Conservation (phyloP, 2,797 vertebrate genomes). For the Aotus griseimembra region DNA sequence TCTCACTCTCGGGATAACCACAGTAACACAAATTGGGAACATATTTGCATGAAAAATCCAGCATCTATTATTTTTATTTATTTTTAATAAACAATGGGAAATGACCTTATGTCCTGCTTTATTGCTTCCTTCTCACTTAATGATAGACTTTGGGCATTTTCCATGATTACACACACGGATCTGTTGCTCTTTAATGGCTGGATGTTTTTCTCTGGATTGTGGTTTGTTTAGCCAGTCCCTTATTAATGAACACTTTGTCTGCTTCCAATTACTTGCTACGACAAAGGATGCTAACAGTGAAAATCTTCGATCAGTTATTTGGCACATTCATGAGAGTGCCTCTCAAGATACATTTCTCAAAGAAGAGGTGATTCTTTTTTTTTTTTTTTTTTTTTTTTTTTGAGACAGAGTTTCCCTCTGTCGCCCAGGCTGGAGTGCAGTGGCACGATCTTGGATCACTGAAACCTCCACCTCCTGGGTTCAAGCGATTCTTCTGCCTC, state of each 20-base stretch:
- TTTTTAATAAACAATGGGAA: not conserved
- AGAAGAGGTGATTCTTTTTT: not conserved
- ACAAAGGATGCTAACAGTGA: not conserved
- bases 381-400: too few relatives aligned
- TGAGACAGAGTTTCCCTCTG: too few relatives aligned
- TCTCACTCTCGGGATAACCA: too few relatives aligned
- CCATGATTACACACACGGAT: not conserved
- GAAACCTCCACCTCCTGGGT: too few relatives aligned
- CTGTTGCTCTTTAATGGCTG: not conserved
- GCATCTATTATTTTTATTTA: not conserved
- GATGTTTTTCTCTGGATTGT: not conserved
- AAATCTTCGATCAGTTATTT: not conserved
- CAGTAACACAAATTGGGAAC: not conserved
- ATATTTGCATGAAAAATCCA: not conserved
- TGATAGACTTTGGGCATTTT: not conserved
- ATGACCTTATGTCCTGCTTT: not conserved
- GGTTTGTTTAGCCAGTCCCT: not conserved
- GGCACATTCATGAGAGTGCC: not conserved
- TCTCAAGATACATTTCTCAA: not conserved
- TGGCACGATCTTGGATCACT: too few relatives aligned
- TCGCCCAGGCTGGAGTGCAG: too few relatives aligned
- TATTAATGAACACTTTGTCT: accelerated
- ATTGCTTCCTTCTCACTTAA: not conserved
- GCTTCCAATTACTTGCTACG: not conserved
- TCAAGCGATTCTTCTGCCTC: too few relatives aligned